A percentile compares a stretch with the other conserved stretches of the same genome.
These are phyloP conservation scores for Percopsis transmontana DNA, from an alignment of 2,113 vertebrate genomes.

Conservation along the genomic window DNA sequence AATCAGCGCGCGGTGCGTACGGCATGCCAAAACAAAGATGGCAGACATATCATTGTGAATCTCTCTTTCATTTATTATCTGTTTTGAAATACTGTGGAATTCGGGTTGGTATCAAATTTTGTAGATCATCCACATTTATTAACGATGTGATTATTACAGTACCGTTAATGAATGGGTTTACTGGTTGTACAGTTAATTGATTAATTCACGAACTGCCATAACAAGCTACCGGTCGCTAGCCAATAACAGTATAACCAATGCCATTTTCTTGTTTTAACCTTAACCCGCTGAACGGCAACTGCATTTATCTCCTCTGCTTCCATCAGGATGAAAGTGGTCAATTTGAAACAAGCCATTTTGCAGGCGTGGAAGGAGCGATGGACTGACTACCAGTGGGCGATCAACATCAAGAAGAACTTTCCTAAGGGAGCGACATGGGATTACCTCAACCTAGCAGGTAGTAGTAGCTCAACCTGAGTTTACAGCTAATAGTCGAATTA, in stretches of 20 bases:
- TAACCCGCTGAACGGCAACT: not conserved
- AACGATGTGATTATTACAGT: not conserved
- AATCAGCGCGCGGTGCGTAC: constrained; percentile 47
- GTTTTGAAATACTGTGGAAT: not conserved
- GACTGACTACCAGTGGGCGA: constrained; percentile 96
- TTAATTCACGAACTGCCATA: not conserved
- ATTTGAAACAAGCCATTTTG: constrained; percentile 94
- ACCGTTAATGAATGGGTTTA: not conserved
- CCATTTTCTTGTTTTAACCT: not conserved
- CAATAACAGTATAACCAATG: not conserved
- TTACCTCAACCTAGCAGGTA: constrained; percentile 94
- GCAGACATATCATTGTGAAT: constrained; percentile 5
- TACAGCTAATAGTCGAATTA: not conserved
- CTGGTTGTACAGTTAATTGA: not conserved
- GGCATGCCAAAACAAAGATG: constrained; percentile 28
- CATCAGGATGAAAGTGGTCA: constrained; percentile 91
- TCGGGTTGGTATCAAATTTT: constrained; percentile 26
- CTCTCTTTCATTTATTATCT: not conserved
- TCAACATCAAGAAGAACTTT: constrained; percentile 97
- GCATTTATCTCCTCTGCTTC: not conserved
- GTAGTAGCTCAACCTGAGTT: not conserved
- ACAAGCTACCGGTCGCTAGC: too few relatives aligned
- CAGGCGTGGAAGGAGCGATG: constrained; percentile 98
- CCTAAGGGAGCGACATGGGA: constrained; percentile 96
- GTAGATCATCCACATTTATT: not conserved